Conservation (phyloP, 1,140 invertebrate species). For the Cardiocondyla obscurior region DNA sequence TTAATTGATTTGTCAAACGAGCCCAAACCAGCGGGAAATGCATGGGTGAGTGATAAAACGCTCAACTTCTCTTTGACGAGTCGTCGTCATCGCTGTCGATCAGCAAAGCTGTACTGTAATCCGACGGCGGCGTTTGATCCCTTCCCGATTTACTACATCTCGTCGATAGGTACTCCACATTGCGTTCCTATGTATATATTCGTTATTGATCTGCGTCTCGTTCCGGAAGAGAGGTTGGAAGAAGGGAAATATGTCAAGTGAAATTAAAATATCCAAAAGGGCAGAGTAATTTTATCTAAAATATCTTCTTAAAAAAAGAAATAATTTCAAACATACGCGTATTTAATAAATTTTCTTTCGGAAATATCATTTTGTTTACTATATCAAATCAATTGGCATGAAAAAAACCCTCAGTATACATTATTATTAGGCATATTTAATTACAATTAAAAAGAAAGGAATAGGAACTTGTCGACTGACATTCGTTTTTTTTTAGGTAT, state of each 20-base stretch:
- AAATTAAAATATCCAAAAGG: background rate
- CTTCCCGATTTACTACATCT: background rate
- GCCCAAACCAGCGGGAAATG: slow-evolving; percentile 71
- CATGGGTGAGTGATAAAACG: slow-evolving; percentile 75
- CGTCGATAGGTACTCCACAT: background rate
- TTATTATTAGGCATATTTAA: background rate
- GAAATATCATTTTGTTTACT: background rate
- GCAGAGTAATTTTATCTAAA: background rate
- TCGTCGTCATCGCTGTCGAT: background rate
- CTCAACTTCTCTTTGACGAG: slow-evolving; percentile 35
- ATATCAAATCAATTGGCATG: background rate
- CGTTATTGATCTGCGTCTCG: background rate
- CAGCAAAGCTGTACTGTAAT: slow-evolving; percentile 29
- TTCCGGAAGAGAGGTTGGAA: background rate
- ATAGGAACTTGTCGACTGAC: background rate
- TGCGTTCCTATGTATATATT: background rate
- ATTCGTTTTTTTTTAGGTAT: slow-evolving; percentile 73
- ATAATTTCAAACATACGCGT: background rate
- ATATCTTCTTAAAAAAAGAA: background rate
- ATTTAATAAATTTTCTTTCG: background rate
- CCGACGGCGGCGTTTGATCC: slow-evolving; percentile 11
- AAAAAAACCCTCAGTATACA: background rate
- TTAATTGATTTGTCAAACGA: slow-evolving; percentile 79
- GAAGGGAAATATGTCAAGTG: background rate
- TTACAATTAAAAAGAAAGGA: background rate